Evolutionary conservation across 2,113 vertebrate species (phyloP).

Genomic region (Tringa solitaria): DNA sequence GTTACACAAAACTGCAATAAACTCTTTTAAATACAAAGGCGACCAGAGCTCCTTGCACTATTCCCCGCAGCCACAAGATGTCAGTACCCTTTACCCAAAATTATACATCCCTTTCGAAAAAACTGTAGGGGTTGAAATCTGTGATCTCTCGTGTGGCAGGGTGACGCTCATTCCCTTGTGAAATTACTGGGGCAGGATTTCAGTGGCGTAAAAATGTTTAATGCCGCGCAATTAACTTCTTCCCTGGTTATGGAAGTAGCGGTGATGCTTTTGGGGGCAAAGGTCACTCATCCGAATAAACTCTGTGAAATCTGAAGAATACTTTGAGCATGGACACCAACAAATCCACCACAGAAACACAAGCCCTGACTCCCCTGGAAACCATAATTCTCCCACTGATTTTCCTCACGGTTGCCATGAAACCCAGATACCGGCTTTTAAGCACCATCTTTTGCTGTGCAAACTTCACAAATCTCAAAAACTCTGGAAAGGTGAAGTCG

Average conservation of each 20-base stretch:
- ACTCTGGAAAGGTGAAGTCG: background rate
- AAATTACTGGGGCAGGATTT: background rate
- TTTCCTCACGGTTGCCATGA: accelerated
- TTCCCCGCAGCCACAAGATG: slow-evolving; percentile 61
- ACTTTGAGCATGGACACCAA: background rate
- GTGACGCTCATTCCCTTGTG: accelerated
- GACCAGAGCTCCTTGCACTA: background rate
- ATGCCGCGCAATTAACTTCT: background rate
- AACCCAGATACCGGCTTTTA: accelerated
- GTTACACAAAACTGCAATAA: background rate
- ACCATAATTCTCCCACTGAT: no score
- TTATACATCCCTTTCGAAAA: background rate
- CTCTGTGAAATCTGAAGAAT: background rate
- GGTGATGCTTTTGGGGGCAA: background rate
- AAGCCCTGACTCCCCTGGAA: accelerated
- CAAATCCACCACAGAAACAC: background rate
- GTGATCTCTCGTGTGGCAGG: accelerated
- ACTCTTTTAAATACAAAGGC: background rate
- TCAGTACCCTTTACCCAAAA: slow-evolving; percentile 42
- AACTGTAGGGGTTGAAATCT: accelerated
- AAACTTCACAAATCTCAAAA: background rate
- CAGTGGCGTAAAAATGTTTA: background rate
- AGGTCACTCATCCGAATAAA: background rate
- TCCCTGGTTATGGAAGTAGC: background rate
- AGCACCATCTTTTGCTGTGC: background rate